These are phyloP conservation scores for Hyperopisus bebe DNA, from an alignment of 2,113 vertebrate genomes.

Conservation along the genomic window DNA sequence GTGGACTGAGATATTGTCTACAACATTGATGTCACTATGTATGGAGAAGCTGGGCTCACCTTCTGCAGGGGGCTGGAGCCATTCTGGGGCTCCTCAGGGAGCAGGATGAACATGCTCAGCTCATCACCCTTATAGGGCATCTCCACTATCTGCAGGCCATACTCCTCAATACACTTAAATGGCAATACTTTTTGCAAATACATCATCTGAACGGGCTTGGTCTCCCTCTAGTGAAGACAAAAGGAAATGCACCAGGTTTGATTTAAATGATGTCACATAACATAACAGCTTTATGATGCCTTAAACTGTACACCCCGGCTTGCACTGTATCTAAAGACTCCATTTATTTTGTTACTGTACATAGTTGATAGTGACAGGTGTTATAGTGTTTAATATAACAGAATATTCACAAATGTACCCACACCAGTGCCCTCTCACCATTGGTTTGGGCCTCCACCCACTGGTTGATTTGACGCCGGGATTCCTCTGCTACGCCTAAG, in stretches of 20 bases:
- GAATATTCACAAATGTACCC: not conserved
- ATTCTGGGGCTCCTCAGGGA: slow-evolving; percentile 65
- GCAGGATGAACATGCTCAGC: slow-evolving; percentile 82
- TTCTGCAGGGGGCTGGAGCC: slow-evolving; percentile 66
- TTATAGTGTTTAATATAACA: not conserved
- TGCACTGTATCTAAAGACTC: not conserved
- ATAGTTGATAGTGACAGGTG: not conserved
- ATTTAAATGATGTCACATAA: not conserved
- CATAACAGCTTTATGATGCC: not conserved
- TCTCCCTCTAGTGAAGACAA: slow-evolving; percentile 61
- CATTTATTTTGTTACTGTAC: not conserved
- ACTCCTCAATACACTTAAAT: slow-evolving; percentile 61
- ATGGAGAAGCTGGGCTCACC: slow-evolving; percentile 52
- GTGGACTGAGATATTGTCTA: not conserved
- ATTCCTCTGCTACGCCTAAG: slow-evolving; percentile 54
- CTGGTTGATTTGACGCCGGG: slow-evolving; percentile 70
- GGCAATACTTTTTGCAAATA: slow-evolving; percentile 65
- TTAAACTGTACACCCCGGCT: no score
- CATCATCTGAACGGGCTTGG: slow-evolving; percentile 81
- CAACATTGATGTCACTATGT: not conserved
- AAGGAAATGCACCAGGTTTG: not conserved
- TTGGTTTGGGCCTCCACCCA: slow-evolving; percentile 84
- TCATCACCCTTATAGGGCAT: slow-evolving; percentile 68
- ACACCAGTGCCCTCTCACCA: slow-evolving; percentile 51
- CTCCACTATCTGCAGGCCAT: slow-evolving; percentile 67